Evolutionary conservation across 2,113 vertebrate genomes (phyloP).

Genomic region (Empidonax alnorum): DNA sequence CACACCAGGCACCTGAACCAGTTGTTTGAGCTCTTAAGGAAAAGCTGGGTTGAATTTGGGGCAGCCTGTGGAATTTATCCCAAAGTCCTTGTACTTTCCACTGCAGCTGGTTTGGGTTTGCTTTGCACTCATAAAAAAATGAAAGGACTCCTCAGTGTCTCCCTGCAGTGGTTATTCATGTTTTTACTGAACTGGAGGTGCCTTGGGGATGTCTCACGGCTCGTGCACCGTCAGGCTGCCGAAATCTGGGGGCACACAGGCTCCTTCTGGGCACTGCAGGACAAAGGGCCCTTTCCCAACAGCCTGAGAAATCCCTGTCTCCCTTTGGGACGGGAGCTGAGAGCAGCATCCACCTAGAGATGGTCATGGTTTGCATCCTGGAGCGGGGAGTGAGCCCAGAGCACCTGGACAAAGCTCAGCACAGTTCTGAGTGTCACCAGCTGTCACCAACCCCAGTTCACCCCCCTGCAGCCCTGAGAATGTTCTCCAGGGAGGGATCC

Average conservation of each 20-base stretch:
- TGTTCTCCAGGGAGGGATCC: background rate
- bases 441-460: rapidly evolving
- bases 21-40: background rate
- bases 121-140: background rate
- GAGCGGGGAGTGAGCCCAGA: background rate
- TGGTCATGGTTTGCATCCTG: background rate
- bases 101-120: constrained; percentile 51
- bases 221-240: background rate
- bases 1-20: background rate
- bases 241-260: background rate
- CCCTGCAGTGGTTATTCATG: background rate
- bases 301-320: background rate
- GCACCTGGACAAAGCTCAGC: background rate
- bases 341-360: background rate
- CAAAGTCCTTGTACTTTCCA: constrained; percentile 11
- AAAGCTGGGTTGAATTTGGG: background rate
- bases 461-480: background rate
- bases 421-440: background rate
- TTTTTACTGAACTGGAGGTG: background rate
- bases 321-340: background rate
- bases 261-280: background rate
- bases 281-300: no score
- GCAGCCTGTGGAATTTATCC: background rate
- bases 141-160: background rate
- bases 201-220: background rate